phyloP scores from a whole-genome alignment of 2,113 vertebrate genomes.

The Micronycteris hirsuta region DNA sequence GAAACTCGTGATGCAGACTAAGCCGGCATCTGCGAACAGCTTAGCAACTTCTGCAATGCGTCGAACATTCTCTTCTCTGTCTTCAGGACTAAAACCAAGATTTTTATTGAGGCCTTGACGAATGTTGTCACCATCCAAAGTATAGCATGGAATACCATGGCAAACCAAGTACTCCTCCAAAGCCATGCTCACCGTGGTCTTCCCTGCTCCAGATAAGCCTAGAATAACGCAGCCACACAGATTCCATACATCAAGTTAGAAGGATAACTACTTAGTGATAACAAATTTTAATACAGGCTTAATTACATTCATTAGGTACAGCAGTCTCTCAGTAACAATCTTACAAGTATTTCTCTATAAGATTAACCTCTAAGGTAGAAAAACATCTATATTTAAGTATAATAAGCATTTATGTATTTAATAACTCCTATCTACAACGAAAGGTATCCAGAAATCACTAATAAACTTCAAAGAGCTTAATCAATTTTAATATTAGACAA shows the following conservation, averaged over 20 bases:
- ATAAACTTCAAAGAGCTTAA: background rate
- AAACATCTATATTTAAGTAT: background rate
- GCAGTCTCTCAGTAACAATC: background rate
- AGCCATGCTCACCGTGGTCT: constrained; percentile 99
- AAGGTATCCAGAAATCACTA: background rate
- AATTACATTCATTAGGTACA: background rate
- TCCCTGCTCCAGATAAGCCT: constrained; percentile 96
- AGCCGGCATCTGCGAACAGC: constrained; percentile 96
- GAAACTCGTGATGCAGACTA: constrained; percentile 97
- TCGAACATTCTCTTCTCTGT: constrained; percentile 96
- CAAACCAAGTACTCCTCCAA: constrained; percentile 97
- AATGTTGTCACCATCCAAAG: constrained; percentile 97
- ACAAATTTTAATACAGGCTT: background rate
- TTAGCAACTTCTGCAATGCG: constrained; percentile 97
- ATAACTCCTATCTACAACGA: background rate
- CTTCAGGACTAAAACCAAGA: constrained; percentile 95
- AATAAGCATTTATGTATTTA: background rate
- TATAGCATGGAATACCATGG: constrained; percentile 97
- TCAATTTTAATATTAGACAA: background rate
- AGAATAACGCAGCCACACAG: background rate
- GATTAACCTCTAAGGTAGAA: background rate
- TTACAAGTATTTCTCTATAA: background rate
- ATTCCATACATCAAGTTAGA: background rate
- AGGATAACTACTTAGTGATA: background rate
- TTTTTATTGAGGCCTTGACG: constrained; percentile 98